A percentile compares a stretch with the other conserved stretches of the same genome.
Conservation (phyloP, 1,140 invertebrate species). For the honey bee (Apis mellifera) region DNA sequence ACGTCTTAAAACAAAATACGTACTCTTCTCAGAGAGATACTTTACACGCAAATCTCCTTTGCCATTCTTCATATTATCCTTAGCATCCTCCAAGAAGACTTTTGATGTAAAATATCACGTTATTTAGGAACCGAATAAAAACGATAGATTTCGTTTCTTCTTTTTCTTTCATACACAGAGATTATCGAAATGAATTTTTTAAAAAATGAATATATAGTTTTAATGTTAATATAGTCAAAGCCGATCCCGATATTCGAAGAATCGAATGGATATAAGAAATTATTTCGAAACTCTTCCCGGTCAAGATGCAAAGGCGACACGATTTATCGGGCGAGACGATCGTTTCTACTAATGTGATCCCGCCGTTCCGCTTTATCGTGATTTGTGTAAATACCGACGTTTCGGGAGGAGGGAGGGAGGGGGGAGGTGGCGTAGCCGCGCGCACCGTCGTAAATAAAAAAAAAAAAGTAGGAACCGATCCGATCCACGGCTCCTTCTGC, state of each 20-base stretch:
- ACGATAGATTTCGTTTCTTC: no score
- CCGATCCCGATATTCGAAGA: no score
- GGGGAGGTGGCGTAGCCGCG: neutral
- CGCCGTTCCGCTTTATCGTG: slow-evolving; percentile 13
- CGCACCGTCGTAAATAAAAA: slow-evolving; percentile 40
- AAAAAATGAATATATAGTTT: no score
- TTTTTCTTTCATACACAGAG: no score
- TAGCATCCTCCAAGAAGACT: fast-evolving
- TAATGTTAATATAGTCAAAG: no score
- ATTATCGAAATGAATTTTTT: no score
- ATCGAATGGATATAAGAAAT: no score
- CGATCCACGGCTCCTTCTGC: slow-evolving; percentile 35
- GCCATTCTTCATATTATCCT: neutral
- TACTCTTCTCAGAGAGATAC: neutral
- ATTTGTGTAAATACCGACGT: slow-evolving; percentile 33
- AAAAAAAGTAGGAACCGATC: neutral
- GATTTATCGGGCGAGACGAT: slow-evolving; percentile 30
- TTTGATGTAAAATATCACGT: neutral
- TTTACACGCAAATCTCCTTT: neutral
- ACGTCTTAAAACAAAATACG: neutral
- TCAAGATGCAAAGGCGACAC: neutral
- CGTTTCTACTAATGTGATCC: slow-evolving; percentile 29
- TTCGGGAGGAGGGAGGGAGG: no score
- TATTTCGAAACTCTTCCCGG: slow-evolving; percentile 1
- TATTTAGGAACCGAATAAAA: no score